These are phyloP conservation scores for Mechanitis mazaeus DNA, from an alignment of 2,888 invertebrate species.

Conservation along the genomic window DNA sequence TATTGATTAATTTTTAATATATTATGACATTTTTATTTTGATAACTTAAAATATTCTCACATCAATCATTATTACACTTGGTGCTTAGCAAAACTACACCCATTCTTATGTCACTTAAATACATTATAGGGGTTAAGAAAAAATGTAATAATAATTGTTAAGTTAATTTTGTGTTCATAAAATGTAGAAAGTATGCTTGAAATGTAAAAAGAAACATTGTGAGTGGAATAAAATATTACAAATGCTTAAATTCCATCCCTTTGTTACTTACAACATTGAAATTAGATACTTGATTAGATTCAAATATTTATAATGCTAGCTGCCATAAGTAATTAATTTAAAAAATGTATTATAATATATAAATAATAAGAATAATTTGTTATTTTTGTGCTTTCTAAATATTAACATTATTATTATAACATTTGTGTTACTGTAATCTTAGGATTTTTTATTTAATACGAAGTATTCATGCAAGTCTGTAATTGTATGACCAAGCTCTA, in stretches of 20 bases:
- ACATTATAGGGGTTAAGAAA: neutral
- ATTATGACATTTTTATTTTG: conserved; percentile 51
- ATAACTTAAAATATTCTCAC: conserved; percentile 19
- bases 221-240: too few species aligned
- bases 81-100: conserved; percentile 32
- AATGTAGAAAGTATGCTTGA: neutral
- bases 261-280: neutral
- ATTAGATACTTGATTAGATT: conserved; percentile 8
- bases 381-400: conserved; percentile 26
- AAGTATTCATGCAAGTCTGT: conserved; percentile 17
- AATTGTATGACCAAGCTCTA: conserved; percentile 25
- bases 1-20: conserved; percentile 41
- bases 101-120: conserved; percentile 12
- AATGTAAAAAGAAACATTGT: neutral
- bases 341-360: conserved; percentile 29
- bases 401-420: conserved; percentile 26
- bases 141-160: neutral
- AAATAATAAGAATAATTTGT: conserved; percentile 25
- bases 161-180: conserved; percentile 1
- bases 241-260: too few species aligned
- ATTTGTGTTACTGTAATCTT: conserved; percentile 30
- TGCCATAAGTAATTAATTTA: conserved; percentile 58
- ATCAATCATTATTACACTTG: conserved; percentile 25
- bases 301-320: conserved; percentile 40
- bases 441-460: conserved; percentile 15